Evolutionary conservation across 2,888 invertebrate species (phyloP), one percentile per base, ranked within the genome.

Genomic region (Eupithecia vulgata): DNA sequence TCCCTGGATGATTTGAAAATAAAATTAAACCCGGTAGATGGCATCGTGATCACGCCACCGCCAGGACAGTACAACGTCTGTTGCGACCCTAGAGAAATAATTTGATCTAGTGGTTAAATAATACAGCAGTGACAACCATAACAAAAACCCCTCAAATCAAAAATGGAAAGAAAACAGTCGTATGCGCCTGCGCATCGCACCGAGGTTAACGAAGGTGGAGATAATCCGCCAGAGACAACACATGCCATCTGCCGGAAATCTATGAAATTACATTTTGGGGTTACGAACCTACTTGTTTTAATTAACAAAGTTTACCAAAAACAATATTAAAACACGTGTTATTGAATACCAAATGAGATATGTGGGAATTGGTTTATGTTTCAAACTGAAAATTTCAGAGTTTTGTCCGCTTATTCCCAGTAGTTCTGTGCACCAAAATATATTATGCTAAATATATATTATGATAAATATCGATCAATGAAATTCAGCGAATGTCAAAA

Each of bases 161-260:
- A 83, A 88, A 89, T 88, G 81, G 84, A 91, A 90, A 85, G 87
- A 90, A 92, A 91, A 91, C 90, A 91, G 87, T 84, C 80, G 81
- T 88, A 85, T 82, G 88, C 86, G 88, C 78, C 81, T 76, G 81
- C 79, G 64, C 64, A 40, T 13, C 59, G 34, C 61, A 13, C 57
- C 57, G 57, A 81, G 81, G 85, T 85, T 86, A 89, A 88, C 88
- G 88, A 87, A 86, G 87, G 85, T 84, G 84, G 67, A 70, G 71
- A 72, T 76, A 73, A 76, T 75, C 62, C 65, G 48, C 25, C 72
- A 73, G 70, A 64, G 75, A 82, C 81, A 81, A 78, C 85, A 80
- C 86, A 70, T 15, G 83, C 84, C 91, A 92, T 91, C 90, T 93
- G 92, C 88, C 88, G 75, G 75, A 75, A 25, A 75, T 70, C 30